These are phyloP conservation scores for Lepus townsendii DNA, from an alignment of 2,797 vertebrate genomes.

Conservation along the genomic window DNA sequence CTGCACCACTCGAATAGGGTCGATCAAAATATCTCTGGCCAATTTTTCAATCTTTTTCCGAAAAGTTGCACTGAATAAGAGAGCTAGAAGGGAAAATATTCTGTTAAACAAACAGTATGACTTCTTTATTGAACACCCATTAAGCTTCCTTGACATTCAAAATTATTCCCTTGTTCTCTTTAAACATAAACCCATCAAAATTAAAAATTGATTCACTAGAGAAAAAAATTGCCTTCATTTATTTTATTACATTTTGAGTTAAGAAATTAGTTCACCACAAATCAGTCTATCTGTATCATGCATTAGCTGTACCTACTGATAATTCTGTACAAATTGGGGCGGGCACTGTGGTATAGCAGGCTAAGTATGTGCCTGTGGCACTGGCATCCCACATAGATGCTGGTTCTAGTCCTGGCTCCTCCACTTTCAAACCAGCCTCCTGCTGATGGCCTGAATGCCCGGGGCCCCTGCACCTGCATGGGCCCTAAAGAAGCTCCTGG, in stretches of 20 bases:
- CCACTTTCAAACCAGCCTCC: too few species aligned
- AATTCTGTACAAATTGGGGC: background rate
- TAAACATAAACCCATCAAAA: background rate
- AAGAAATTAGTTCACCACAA: constrained; percentile 43
- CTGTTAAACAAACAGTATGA: constrained; percentile 55
- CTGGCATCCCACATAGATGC: too few species aligned
- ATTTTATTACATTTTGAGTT: constrained; percentile 14
- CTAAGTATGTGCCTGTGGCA: too few species aligned
- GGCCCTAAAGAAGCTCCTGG: too few species aligned
- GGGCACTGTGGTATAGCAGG: background rate
- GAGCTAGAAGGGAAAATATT: constrained; percentile 90
- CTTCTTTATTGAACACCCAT: constrained; percentile 39
- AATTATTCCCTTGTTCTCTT: constrained; percentile 1
- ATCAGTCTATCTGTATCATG: background rate
- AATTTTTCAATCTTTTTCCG: constrained; percentile 98
- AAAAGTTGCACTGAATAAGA: constrained; percentile 98
- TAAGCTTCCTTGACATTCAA: constrained; percentile 43
- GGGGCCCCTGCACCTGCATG: too few species aligned
- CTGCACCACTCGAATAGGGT: constrained; percentile 98
- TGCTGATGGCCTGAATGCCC: too few species aligned
- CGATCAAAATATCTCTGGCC: constrained; percentile 97
- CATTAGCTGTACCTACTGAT: background rate
- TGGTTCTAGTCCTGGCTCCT: too few species aligned
- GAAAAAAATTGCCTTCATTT: constrained; percentile 8
- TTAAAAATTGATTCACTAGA: constrained; percentile 47